These are phyloP conservation scores for Chrysopa pallens DNA, from an alignment of 1,140 invertebrate genomes.

Conservation along the genomic window DNA sequence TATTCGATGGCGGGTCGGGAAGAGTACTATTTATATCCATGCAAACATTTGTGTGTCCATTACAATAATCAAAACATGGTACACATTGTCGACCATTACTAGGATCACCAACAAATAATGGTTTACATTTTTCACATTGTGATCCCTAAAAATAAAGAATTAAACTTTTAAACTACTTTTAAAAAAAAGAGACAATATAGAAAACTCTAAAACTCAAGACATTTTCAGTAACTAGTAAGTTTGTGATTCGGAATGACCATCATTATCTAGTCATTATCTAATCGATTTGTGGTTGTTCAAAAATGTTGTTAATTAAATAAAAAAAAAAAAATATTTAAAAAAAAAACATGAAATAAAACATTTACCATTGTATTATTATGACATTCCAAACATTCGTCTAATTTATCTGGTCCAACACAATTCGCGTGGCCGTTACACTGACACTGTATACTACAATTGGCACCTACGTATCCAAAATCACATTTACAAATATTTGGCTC, in stretches of 20 bases:
- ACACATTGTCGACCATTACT: constrained; percentile 69
- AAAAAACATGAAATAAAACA: constrained; percentile 1
- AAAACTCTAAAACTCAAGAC: too few species aligned
- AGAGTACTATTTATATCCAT: constrained; percentile 37
- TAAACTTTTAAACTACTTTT: too few species aligned
- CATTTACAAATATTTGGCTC: constrained; percentile 74
- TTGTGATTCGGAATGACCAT: too few species aligned
- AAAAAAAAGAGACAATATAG: too few species aligned
- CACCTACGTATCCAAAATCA: constrained; percentile 88
- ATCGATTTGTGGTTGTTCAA: too few species aligned
- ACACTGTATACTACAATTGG: constrained; percentile 84
- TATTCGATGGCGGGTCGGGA: constrained; percentile 2
- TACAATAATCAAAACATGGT: constrained; percentile 74
- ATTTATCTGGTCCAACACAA: constrained; percentile 67
- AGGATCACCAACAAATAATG: constrained; percentile 81
- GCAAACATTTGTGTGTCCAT: constrained; percentile 73
- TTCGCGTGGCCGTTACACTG: constrained; percentile 88
- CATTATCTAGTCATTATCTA: too few species aligned
- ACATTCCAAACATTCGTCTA: constrained; percentile 68
- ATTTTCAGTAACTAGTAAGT: too few species aligned
- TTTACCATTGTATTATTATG: constrained; percentile 78
- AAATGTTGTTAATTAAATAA: too few species aligned
- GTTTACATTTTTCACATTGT: constrained; percentile 76
- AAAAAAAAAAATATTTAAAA: background rate
- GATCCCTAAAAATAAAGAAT: constrained; percentile 27